Evolutionary conservation across 2,797 vertebrate species (phyloP).

Genomic region (Lates japonicus): DNA sequence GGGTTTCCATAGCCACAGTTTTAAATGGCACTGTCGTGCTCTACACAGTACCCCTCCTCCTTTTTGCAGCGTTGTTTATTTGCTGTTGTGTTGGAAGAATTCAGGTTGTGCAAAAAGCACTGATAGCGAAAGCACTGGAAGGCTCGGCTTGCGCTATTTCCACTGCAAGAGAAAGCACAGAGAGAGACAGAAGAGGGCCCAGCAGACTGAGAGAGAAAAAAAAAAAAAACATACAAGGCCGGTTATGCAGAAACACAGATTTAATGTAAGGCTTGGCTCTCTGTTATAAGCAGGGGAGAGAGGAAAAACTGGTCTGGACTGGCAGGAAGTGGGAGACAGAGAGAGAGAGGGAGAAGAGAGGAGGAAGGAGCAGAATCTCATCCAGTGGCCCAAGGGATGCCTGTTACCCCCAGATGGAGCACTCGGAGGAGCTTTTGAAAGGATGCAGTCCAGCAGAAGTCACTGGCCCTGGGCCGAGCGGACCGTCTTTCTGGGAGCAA

Average conservation of each 20-base stretch:
- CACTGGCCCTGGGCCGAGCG: conserved; percentile 8
- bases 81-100: conserved; percentile 73
- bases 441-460: conserved; percentile 40
- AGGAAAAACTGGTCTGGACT: conserved; percentile 87
- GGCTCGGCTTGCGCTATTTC: conserved; percentile 67
- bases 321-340: conserved; percentile 48
- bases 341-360: conserved; percentile 1
- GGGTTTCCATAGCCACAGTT: conserved; percentile 79
- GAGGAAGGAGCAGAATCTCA: conserved; percentile 27
- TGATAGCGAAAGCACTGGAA: conserved; percentile 52
- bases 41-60: conserved; percentile 38
- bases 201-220: conserved; percentile 56
- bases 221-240: conserved; percentile 80
- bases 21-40: conserved; percentile 64
- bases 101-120: conserved; percentile 62
- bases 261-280: conserved; percentile 89
- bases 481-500: conserved; percentile 31
- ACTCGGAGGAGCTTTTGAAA: conserved; percentile 32
- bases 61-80: conserved; percentile 64
- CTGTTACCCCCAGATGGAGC: conserved; percentile 50
- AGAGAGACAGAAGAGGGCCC: conserved; percentile 71
- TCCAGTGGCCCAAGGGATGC: conserved; percentile 43
- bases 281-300: conserved; percentile 80
- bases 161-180: conserved; percentile 64
- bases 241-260: conserved; percentile 89